Percentiles rank a stretch among this genome's conserved stretches.
These are phyloP conservation scores for Ictalurus punctatus DNA, from an alignment of 2,113 vertebrate genomes.

Conservation along the genomic window DNA sequence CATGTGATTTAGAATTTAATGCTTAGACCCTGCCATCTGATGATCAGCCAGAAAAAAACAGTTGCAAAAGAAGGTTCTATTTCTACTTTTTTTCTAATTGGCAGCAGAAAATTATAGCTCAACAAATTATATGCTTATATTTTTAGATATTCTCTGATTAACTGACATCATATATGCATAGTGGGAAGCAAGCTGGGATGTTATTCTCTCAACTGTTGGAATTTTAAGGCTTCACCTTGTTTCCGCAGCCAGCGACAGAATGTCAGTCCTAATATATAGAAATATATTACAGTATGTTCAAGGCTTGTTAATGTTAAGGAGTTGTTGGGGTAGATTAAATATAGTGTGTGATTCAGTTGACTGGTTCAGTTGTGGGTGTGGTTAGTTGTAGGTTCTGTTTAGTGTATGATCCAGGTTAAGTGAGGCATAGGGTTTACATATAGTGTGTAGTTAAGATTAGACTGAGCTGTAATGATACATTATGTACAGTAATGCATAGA, in stretches of 20 bases:
- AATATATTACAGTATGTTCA: neutral
- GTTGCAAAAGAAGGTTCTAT: neutral
- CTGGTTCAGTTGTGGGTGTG: neutral
- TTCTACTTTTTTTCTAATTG: conserved; percentile 28
- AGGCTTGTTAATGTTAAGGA: too few species aligned
- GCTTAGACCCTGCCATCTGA: neutral
- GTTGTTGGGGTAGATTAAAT: neutral
- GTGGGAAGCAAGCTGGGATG: neutral
- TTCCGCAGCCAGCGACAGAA: neutral
- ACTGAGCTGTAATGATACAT: neutral
- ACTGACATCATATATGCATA: conserved; percentile 22
- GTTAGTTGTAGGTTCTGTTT: neutral
- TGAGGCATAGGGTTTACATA: neutral
- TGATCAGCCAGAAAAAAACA: conserved; percentile 18
- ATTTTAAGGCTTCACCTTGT: neutral
- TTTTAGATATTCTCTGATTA: conserved; percentile 41
- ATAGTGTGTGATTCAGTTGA: neutral
- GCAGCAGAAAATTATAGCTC: conserved; percentile 34
- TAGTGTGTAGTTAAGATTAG: neutral
- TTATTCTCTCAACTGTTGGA: neutral
- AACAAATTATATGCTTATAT: conserved; percentile 37
- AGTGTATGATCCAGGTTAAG: neutral
- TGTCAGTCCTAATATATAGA: neutral
- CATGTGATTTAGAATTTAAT: neutral
- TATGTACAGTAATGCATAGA: neutral